Conservation (phyloP, 2,797 vertebrate genomes). For the Ptychobarbus kaznakovi region DNA sequence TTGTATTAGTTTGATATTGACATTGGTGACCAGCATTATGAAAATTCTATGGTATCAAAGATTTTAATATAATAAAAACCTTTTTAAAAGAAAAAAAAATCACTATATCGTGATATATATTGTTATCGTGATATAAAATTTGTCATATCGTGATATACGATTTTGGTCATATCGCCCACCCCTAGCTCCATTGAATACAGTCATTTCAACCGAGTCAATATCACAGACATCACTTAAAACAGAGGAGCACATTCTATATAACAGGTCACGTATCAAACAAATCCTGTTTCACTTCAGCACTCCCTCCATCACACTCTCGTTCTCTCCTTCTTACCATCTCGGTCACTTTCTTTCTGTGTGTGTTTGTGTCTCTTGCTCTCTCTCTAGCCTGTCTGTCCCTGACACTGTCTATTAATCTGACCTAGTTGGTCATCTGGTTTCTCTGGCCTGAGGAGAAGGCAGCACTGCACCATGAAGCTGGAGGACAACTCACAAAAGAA, state of each 20-base stretch:
- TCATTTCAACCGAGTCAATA: not conserved
- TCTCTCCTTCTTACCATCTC: not conserved
- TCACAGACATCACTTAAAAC: not conserved
- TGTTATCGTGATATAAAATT: too few species aligned
- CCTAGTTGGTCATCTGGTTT: constrained; percentile 68
- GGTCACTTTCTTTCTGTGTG: constrained; percentile 17
- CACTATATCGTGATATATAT: too few species aligned
- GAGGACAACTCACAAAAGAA: constrained; percentile 17
- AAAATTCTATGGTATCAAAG: too few species aligned
- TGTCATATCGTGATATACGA: too few species aligned
- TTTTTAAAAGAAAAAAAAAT: too few species aligned
- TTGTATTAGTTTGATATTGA: too few species aligned
- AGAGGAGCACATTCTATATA: not conserved
- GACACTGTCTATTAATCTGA: constrained; percentile 61
- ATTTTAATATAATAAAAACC: too few species aligned
- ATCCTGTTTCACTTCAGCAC: constrained; percentile 6
- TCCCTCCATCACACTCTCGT: not conserved
- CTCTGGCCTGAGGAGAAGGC: constrained; percentile 63
- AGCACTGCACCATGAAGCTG: constrained; percentile 36
- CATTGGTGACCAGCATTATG: too few species aligned
- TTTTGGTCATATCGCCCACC: too few species aligned
- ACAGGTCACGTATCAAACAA: not conserved
- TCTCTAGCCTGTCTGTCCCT: constrained; percentile 21
- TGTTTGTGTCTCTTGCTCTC: constrained; percentile 9
- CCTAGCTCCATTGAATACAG: too few species aligned